phyloP scores from a whole-genome alignment of 1,140 invertebrate genomes.

The Trichonephila clavata region DNA sequence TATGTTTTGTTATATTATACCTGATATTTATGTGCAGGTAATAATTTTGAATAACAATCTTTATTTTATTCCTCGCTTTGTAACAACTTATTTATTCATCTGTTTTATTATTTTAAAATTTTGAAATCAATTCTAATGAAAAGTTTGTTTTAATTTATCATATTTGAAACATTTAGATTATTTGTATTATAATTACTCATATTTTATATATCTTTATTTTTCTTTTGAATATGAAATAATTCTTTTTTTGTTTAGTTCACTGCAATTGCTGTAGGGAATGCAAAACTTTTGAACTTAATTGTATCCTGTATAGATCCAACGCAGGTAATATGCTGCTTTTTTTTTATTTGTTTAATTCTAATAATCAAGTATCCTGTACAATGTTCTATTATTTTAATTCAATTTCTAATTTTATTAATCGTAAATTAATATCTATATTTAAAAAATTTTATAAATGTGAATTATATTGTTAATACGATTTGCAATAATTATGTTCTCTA shows the following conservation, averaged over 20 bases:
- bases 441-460: no score
- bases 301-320: slow-evolving; percentile 92
- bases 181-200: background rate
- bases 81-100: background rate
- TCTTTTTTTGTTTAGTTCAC: slow-evolving; percentile 84
- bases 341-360: no score
- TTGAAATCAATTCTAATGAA: background rate
- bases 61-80: background rate
- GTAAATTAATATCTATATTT: no score
- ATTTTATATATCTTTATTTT: background rate
- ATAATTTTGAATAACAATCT: background rate
- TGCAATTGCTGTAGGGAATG: slow-evolving; percentile 91
- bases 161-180: background rate
- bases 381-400: no score
- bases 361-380: no score
- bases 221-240: background rate
- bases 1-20: slow-evolving; percentile 93
- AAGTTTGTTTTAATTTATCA: background rate
- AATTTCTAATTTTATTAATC: no score
- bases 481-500: no score
- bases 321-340: slow-evolving; percentile 82
- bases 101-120: background rate
- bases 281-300: slow-evolving; percentile 91
- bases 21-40: slow-evolving; percentile 91
- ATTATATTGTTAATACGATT: no score